Conservation (phyloP, 2,888 invertebrate species). For the Hirtodrosophila confusa region DNA sequence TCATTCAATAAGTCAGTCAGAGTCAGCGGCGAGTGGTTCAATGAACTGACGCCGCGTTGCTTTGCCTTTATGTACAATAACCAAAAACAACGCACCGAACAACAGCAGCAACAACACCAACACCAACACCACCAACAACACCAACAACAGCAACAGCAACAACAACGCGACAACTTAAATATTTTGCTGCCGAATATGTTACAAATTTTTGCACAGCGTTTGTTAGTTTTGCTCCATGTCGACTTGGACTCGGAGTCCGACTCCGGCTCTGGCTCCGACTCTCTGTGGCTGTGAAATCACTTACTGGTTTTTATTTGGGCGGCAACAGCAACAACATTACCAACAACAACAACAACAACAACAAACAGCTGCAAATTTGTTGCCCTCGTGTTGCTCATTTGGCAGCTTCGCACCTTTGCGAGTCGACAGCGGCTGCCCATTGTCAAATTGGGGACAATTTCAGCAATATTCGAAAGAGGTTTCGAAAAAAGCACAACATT, state of each 20-base stretch:
- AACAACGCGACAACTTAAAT: conserved; percentile 59
- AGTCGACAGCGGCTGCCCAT: conserved; percentile 48
- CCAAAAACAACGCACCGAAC: conserved; percentile 52
- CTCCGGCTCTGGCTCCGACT: conserved; percentile 15
- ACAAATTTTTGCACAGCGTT: conserved; percentile 71
- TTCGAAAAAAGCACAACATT: conserved; percentile 20
- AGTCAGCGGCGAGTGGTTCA: conserved; percentile 63
- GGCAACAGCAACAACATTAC: conserved; percentile 38
- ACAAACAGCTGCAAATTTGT: conserved; percentile 73
- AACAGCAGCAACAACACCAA: conserved; percentile 36
- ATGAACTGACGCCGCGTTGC: conserved; percentile 62
- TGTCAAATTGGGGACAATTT: conserved; percentile 62
- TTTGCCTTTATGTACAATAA: conserved; percentile 73
- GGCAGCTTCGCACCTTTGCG: conserved; percentile 75
- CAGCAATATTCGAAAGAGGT: conserved; percentile 32
- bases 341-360: conserved; percentile 37
- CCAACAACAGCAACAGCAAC: conserved; percentile 26
- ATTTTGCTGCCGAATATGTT: conserved; percentile 77
- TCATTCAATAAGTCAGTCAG: conserved; percentile 79
- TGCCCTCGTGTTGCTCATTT: conserved; percentile 79
- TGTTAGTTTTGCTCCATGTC: conserved; percentile 63
- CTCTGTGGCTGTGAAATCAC: conserved; percentile 70
- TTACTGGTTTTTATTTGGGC: conserved; percentile 76
- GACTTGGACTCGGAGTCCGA: conserved; percentile 17
- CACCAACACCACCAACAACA: not conserved